Evolutionary conservation across 2,797 vertebrate species (phyloP).

Genomic region (Lutjanus argentimaculatus): DNA sequence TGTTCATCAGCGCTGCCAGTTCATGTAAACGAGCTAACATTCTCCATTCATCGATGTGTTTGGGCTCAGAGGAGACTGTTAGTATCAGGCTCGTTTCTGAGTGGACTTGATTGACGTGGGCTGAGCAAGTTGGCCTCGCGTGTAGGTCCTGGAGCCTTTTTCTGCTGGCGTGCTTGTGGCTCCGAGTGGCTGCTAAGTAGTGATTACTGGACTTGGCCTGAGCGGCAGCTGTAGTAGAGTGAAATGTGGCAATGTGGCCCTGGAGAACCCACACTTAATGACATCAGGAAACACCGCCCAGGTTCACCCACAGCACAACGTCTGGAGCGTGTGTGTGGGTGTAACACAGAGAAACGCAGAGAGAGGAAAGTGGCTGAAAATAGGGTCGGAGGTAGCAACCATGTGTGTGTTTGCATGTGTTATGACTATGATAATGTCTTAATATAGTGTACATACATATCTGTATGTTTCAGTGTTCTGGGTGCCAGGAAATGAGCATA

Average conservation of each 20-base stretch:
- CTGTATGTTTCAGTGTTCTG: neutral
- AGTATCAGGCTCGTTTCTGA: constrained; percentile 52
- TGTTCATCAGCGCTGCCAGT: constrained; percentile 43
- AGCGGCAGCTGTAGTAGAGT: constrained; percentile 63
- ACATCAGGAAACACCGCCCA: constrained; percentile 74
- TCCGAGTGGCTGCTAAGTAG: constrained; percentile 70
- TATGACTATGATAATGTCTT: neutral
- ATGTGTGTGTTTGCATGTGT: constrained; percentile 29
- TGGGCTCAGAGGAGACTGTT: constrained; percentile 34
- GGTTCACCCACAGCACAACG: constrained; percentile 64
- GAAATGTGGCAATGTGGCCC: constrained; percentile 69
- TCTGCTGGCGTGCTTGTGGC: constrained; percentile 58
- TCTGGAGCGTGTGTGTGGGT: constrained; percentile 58
- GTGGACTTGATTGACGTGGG: constrained; percentile 61
- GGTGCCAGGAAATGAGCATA: neutral
- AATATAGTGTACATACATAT: neutral
- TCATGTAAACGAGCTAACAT: constrained; percentile 37
- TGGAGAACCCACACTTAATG: constrained; percentile 73
- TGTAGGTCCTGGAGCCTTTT: constrained; percentile 47
- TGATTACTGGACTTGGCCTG: constrained; percentile 75
- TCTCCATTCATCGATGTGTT: constrained; percentile 36
- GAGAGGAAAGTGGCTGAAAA: constrained; percentile 45
- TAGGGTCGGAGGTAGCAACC: constrained; percentile 12
- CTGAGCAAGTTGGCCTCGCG: constrained; percentile 42
- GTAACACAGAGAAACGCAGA: constrained; percentile 10